These are phyloP conservation scores for Cataglyphis cursor DNA, from an alignment of 2,888 invertebrate genomes.

Conservation along the genomic window DNA sequence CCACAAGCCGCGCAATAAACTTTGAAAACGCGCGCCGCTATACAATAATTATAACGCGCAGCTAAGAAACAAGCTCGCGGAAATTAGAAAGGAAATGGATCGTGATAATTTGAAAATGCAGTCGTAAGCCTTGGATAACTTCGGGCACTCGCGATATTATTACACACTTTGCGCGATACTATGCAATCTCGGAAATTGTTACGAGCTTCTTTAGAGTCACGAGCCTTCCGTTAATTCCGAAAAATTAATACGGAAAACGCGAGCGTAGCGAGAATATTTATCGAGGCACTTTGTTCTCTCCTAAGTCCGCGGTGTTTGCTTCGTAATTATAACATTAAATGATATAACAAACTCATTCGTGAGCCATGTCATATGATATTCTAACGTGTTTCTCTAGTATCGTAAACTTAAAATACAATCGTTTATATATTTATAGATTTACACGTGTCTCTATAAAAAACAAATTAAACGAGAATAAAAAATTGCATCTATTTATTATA, in stretches of 20 bases:
- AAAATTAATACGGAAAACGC: conserved; percentile 25
- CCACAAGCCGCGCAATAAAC: conserved; percentile 58
- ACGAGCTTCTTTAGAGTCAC: conserved; percentile 26
- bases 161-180: conserved; percentile 56
- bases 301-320: conserved; percentile 8
- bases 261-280: conserved; percentile 28
- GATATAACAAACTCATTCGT: neutral
- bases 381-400: neutral
- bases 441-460: neutral
- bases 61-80: conserved; percentile 67
- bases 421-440: neutral
- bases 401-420: neutral
- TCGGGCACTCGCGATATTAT: conserved; percentile 58
- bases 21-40: conserved; percentile 49
- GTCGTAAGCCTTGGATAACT: conserved; percentile 67
- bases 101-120: conserved; percentile 67
- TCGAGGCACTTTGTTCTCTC: neutral
- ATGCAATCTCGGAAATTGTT: conserved; percentile 67
- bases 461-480: neutral
- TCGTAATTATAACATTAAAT: conserved; percentile 8
- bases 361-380: neutral
- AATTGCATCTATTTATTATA: conserved; percentile 18
- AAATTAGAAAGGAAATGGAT: conserved; percentile 57
- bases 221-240: conserved; percentile 23
- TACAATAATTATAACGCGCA: conserved; percentile 71